Conservation (phyloP, 2,888 invertebrate genomes). For the Cerastis rubricosa region DNA sequence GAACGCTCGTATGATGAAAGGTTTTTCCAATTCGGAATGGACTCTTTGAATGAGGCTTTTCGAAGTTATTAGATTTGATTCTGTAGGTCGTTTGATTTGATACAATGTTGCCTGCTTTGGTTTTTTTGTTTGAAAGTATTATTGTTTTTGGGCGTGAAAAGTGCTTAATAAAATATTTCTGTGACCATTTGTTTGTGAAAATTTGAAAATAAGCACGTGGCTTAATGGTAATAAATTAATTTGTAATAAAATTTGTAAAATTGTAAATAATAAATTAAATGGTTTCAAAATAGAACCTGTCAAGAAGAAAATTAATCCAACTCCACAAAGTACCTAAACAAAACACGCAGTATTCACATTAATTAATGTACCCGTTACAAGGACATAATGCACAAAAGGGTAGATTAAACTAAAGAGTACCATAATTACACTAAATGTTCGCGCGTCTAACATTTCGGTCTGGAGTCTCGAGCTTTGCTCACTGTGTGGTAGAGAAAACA, state of each 20-base stretch:
- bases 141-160: not conserved
- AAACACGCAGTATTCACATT: conserved; percentile 25
- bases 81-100: not conserved
- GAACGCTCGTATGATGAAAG: conserved; percentile 49
- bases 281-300: not conserved
- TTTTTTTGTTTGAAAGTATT: not conserved
- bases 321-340: not conserved
- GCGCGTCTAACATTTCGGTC: conserved; percentile 75
- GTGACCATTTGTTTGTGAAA: not conserved
- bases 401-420: conserved; percentile 68
- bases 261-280: too few relatives aligned
- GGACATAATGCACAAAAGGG: conserved; percentile 57
- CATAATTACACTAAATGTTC: conserved; percentile 76
- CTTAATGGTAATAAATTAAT: too few relatives aligned
- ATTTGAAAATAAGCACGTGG: not conserved
- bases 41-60: conserved; percentile 37
- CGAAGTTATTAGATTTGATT: conserved; percentile 26
- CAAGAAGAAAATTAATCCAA: not conserved
- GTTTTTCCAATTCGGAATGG: conserved; percentile 47
- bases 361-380: conserved; percentile 34
- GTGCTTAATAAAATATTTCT: not conserved
- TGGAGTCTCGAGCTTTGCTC: conserved; percentile 75
- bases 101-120: too few relatives aligned
- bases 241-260: too few relatives aligned
- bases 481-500: conserved; percentile 84